Percentiles rank a stretch among this genome's conserved stretches.
Evolutionary conservation across 2,888 invertebrate genomes (phyloP).

Genomic region (Cancer borealis): DNA sequence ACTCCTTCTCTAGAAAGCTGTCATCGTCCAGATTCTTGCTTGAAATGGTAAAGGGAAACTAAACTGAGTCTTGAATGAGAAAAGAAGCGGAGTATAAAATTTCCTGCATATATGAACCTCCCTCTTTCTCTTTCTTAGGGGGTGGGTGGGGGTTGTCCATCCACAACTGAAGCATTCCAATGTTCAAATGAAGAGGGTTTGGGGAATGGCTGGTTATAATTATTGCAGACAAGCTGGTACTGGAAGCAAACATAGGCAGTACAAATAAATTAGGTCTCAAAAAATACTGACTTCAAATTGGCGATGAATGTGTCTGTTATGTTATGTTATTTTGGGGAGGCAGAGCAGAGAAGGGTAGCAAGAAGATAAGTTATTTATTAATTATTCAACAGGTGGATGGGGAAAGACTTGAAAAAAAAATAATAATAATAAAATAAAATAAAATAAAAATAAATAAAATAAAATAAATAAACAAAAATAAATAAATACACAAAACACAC

Average conservation of each 20-base stretch:
- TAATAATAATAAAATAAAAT: background rate
- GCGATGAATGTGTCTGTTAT: background rate
- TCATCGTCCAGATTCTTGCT: background rate
- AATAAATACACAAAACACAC: background rate
- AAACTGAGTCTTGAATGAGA: background rate
- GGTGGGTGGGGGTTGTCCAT: background rate
- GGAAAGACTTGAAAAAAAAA: background rate
- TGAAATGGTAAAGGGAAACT: background rate
- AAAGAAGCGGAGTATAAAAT: background rate
- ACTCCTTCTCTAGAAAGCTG: background rate
- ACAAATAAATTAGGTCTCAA: conserved; percentile 54
- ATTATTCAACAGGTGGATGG: conserved; percentile 53
- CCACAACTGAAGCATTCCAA: conserved; percentile 64
- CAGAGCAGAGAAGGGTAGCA: background rate
- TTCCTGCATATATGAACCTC: background rate
- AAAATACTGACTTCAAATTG: conserved; percentile 40
- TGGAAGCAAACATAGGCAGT: conserved; percentile 65
- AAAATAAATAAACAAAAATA: background rate
- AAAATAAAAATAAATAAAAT: background rate
- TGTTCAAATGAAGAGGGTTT: conserved; percentile 59
- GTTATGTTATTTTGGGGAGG: background rate
- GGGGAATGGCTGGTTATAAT: conserved; percentile 54
- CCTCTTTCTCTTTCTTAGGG: background rate
- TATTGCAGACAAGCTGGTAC: conserved; percentile 67
- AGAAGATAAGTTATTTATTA: conserved; percentile 53